Evolutionary conservation across 2,797 vertebrate species (phyloP).

Genomic region (Falco rusticolus): DNA sequence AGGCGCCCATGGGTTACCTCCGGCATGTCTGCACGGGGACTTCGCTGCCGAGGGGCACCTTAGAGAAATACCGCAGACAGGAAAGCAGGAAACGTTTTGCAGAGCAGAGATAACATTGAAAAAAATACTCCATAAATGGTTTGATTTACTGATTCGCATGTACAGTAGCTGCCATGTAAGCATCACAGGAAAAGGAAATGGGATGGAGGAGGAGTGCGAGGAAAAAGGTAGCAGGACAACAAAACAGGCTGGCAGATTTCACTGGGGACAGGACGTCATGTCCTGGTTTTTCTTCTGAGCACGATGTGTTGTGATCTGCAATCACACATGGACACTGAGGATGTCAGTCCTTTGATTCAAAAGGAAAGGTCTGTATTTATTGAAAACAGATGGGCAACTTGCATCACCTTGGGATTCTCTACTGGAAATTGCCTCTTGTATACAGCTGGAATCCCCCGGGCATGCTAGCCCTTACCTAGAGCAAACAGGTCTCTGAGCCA

Average conservation of each 20-base stretch:
- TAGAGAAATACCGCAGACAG: neutral
- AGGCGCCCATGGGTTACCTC: accelerated
- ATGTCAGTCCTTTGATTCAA: neutral
- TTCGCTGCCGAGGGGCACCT: neutral
- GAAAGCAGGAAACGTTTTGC: constrained; percentile 58
- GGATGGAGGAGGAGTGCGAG: neutral
- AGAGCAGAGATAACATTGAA: constrained; percentile 42
- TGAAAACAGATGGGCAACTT: neutral
- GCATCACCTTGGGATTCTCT: neutral
- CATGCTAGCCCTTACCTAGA: neutral
- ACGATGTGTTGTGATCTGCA: neutral
- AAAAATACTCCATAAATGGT: neutral
- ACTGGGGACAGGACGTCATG: neutral
- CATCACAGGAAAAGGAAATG: constrained; percentile 51
- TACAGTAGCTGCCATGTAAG: neutral
- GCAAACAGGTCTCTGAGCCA: neutral
- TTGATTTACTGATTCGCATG: neutral
- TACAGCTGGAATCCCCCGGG: neutral
- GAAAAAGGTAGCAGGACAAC: neutral
- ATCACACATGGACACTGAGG: neutral
- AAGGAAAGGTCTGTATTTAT: neutral
- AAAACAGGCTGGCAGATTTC: neutral
- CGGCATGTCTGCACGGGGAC: accelerated
- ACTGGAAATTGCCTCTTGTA: neutral
- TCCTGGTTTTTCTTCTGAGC: neutral